Percentiles rank a stretch among this genome's conserved stretches.
phyloP scores from a whole-genome alignment of 2,888 invertebrate species.

The Strigamia crassipes region DNA sequence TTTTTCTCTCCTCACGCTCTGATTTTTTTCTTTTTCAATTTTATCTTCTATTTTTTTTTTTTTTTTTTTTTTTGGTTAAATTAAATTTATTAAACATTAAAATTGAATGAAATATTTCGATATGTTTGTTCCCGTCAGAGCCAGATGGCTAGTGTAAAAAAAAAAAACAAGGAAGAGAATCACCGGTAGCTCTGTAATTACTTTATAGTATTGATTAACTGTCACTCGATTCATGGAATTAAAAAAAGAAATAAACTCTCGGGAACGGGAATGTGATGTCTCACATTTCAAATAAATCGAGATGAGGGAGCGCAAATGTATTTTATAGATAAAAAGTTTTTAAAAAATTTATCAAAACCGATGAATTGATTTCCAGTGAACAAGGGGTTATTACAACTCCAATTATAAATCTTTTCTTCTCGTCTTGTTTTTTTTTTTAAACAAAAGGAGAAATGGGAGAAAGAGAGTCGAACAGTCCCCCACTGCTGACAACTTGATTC shows the following conservation, averaged over 20 bases:
- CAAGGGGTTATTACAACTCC: neutral
- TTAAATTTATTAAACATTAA: slow-evolving; percentile 4
- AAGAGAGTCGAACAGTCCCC: neutral
- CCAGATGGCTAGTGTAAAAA: slow-evolving; percentile 14
- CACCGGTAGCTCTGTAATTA: slow-evolving; percentile 42
- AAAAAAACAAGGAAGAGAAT: slow-evolving; percentile 38
- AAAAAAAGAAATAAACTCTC: neutral
- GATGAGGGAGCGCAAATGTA: neutral
- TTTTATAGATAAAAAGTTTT: neutral
- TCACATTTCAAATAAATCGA: slow-evolving; percentile 33
- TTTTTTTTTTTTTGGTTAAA: neutral
- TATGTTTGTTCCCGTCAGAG: slow-evolving; percentile 1
- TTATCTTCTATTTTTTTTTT: neutral
- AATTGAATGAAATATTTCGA: slow-evolving; percentile 29
- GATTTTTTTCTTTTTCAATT: slow-evolving; percentile 3
- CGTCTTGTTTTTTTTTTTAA: neutral
- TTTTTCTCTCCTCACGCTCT: neutral
- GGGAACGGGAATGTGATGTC: slow-evolving; percentile 5
- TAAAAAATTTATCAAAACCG: neutral
- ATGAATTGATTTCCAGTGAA: neutral
- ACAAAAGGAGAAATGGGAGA: neutral
- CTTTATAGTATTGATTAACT: slow-evolving; percentile 20
- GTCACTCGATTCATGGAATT: neutral
- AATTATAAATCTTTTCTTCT: neutral
- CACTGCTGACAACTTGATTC: slow-evolving; percentile 24